Conservation (phyloP, 2,888 invertebrate genomes). For the Lucinisca nassula region DNA sequence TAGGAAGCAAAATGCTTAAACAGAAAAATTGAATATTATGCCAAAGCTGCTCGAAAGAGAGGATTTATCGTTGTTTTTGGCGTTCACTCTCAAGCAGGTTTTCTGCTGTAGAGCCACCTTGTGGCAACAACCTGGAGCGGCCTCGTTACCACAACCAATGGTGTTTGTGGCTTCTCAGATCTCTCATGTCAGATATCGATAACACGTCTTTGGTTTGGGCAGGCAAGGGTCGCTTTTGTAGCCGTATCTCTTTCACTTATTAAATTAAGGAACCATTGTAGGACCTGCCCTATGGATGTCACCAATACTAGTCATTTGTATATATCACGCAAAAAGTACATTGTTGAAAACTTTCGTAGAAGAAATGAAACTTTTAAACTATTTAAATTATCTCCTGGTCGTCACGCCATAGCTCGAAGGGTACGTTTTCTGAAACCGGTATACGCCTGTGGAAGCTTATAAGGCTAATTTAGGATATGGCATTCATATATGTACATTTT, state of each 20-base stretch:
- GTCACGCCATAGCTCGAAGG: background rate
- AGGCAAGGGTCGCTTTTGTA: background rate
- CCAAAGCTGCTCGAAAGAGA: too few species aligned
- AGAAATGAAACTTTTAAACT: background rate
- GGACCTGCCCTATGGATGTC: background rate
- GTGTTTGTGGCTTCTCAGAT: too few species aligned
- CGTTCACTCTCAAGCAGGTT: too few species aligned
- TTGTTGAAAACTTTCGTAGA: background rate
- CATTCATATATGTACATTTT: too few species aligned
- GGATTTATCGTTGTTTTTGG: too few species aligned
- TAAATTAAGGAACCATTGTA: conserved; percentile 9
- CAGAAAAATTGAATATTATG: too few species aligned
- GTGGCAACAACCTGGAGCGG: background rate
- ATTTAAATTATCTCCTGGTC: background rate
- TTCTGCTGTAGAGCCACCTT: background rate
- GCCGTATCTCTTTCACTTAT: background rate
- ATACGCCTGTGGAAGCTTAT: too few species aligned
- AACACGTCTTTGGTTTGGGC: background rate
- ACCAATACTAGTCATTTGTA: background rate
- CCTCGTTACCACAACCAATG: too few species aligned
- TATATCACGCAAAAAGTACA: background rate
- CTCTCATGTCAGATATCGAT: background rate
- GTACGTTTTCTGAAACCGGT: too few species aligned
- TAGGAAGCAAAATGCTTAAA: too few species aligned
- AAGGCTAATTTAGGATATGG: too few species aligned